These are phyloP conservation scores for Hippocampus comes DNA, from an alignment of 2,113 vertebrate genomes.

Conservation along the genomic window DNA sequence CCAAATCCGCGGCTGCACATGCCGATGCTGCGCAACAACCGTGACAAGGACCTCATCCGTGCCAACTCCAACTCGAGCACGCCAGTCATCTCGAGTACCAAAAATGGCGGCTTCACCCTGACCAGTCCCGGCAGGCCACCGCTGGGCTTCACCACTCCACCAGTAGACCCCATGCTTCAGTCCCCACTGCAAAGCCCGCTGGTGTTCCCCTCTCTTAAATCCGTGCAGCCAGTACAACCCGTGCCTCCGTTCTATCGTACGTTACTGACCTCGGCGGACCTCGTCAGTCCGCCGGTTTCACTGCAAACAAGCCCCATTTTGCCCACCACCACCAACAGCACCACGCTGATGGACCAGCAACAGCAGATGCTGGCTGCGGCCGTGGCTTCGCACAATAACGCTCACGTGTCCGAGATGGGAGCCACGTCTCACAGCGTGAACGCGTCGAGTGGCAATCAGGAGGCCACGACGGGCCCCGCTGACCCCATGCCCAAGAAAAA, in stretches of 20 bases:
- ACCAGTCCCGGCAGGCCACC: conserved; percentile 95
- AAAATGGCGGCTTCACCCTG: conserved; percentile 83
- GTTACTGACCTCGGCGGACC: conserved; percentile 88
- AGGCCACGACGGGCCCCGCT: conserved; percentile 72
- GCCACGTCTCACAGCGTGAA: conserved; percentile 72
- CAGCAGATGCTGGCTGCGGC: conserved; percentile 75
- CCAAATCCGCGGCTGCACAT: conserved; percentile 97
- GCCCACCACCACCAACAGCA: conserved; percentile 79
- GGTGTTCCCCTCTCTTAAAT: conserved; percentile 93
- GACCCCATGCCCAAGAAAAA: conserved; percentile 97
- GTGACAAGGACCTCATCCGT: conserved; percentile 97
- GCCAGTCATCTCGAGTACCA: conserved; percentile 93
- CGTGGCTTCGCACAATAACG: conserved; percentile 66
- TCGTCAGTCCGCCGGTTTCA: conserved; percentile 91
- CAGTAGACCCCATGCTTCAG: conserved; percentile 89
- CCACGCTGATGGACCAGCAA: conserved; percentile 72
- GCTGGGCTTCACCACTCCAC: conserved; percentile 92
- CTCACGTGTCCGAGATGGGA: conserved; percentile 77
- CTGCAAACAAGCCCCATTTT: conserved; percentile 94
- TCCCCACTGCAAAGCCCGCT: conserved; percentile 89
- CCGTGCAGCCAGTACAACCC: conserved; percentile 95
- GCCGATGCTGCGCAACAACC: conserved; percentile 98
- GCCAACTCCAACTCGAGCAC: conserved; percentile 85
- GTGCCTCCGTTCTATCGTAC: conserved; percentile 98
- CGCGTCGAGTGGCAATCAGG: conserved; percentile 73